These are phyloP conservation scores for Physeter macrocephalus DNA, from an alignment of 2,113 vertebrate species.

Conservation along the genomic window DNA sequence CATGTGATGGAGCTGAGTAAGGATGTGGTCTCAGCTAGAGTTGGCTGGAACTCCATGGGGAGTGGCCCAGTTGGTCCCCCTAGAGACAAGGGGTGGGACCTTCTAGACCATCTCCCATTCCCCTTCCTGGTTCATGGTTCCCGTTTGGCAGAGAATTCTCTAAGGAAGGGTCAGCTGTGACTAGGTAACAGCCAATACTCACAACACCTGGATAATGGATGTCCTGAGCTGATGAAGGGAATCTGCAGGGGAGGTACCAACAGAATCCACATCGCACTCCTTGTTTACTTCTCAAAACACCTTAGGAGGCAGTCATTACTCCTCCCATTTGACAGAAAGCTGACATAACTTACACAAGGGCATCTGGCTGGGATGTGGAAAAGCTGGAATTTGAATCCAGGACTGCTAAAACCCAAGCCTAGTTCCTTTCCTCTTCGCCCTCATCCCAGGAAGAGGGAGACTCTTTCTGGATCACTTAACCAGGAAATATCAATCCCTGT, in stretches of 20 bases:
- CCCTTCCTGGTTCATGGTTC: fast-evolving
- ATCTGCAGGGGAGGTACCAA: background rate
- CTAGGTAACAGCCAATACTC: background rate
- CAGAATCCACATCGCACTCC: background rate
- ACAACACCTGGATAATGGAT: background rate
- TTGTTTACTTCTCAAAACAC: background rate
- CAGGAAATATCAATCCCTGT: background rate
- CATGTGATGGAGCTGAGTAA: background rate
- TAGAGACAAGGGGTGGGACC: background rate
- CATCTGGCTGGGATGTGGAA: background rate
- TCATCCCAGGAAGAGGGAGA: background rate
- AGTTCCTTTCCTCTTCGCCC: background rate
- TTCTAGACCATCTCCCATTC: background rate
- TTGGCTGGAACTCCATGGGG: background rate
- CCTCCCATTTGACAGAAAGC: background rate
- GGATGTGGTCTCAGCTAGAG: background rate
- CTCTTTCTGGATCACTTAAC: background rate
- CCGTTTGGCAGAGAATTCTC: background rate
- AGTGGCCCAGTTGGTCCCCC: background rate
- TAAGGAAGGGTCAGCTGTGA: background rate
- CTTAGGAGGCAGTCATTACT: background rate
- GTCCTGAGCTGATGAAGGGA: background rate
- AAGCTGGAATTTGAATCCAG: background rate
- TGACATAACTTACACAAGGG: background rate
- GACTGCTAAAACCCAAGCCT: background rate